These are phyloP conservation scores for Pardalotus punctatus DNA, from an alignment of 2,113 vertebrate species.

Conservation along the genomic window DNA sequence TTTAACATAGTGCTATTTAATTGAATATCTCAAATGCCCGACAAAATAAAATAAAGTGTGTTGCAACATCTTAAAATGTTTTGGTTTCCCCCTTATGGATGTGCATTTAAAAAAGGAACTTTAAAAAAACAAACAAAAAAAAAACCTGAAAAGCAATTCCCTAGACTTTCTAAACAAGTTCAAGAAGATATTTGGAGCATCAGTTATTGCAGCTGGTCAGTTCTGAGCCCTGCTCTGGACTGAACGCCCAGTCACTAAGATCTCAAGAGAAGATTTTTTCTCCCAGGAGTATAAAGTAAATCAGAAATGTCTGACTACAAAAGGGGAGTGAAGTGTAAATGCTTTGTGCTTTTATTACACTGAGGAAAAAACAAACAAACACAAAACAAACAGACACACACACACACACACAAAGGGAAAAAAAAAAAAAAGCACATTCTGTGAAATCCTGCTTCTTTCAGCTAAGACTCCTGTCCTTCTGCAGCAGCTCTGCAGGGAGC, in stretches of 20 bases:
- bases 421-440: not conserved
- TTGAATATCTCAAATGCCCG: slow-evolving; percentile 70
- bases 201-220: not conserved
- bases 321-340: not conserved
- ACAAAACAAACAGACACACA: not conserved
- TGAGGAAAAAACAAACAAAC: not conserved
- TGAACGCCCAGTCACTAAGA: not conserved
- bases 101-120: not conserved
- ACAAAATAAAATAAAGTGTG: slow-evolving; percentile 84
- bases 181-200: not conserved
- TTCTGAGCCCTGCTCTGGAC: not conserved
- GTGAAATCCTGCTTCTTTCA: not conserved
- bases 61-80: slow-evolving; percentile 42
- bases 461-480: not conserved
- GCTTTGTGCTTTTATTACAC: not conserved
- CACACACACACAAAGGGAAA: no score
- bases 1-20: slow-evolving; percentile 71
- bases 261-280: not conserved
- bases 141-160: not conserved
- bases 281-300: not conserved
- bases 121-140: no score
- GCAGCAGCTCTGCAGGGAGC: not conserved
- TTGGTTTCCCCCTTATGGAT: not conserved
- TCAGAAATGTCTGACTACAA: not conserved
- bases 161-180: not conserved